phyloP scores from a whole-genome alignment of 2,797 vertebrate species.

The Microcaecilia unicolor region DNA sequence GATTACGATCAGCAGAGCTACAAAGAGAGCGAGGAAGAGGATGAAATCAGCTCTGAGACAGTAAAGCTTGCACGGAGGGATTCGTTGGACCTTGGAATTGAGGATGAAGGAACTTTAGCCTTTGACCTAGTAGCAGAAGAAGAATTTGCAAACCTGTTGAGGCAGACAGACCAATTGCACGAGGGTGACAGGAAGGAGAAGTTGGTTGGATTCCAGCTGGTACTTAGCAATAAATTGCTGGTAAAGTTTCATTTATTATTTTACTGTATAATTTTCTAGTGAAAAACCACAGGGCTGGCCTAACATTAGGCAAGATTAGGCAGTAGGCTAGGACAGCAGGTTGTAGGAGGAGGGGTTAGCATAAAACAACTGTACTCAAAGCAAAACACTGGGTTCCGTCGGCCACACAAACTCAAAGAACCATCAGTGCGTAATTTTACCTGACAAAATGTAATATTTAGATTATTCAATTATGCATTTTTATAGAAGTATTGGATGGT shows the following conservation, averaged over 20 bases:
- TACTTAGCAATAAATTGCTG: constrained; percentile 70
- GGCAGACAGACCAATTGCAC: constrained; percentile 72
- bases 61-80: constrained; percentile 63
- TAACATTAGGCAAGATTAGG: not conserved
- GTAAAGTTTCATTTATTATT: constrained; percentile 44
- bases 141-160: constrained; percentile 69
- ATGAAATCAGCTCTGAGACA: constrained; percentile 76
- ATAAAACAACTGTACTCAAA: too few relatives aligned
- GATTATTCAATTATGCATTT: too few relatives aligned
- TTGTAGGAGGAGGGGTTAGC: too few relatives aligned
- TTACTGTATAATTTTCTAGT: not conserved
- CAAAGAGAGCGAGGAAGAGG: constrained; percentile 65
- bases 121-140: constrained; percentile 42
- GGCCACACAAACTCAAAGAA: too few relatives aligned
- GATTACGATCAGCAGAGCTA: constrained; percentile 78
- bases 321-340: too few relatives aligned
- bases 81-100: constrained; percentile 41
- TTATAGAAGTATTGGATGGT: too few relatives aligned
- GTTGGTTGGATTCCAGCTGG: constrained; percentile 70
- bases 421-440: too few relatives aligned
- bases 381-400: too few relatives aligned
- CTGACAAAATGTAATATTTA: too few relatives aligned
- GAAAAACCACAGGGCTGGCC: too few relatives aligned
- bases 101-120: constrained; percentile 32
- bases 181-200: constrained; percentile 54